Evolutionary conservation across 2,113 vertebrate species (phyloP), one percentile per base, ranked within the genome.

Genomic region (Pterocles orientalis): DNA sequence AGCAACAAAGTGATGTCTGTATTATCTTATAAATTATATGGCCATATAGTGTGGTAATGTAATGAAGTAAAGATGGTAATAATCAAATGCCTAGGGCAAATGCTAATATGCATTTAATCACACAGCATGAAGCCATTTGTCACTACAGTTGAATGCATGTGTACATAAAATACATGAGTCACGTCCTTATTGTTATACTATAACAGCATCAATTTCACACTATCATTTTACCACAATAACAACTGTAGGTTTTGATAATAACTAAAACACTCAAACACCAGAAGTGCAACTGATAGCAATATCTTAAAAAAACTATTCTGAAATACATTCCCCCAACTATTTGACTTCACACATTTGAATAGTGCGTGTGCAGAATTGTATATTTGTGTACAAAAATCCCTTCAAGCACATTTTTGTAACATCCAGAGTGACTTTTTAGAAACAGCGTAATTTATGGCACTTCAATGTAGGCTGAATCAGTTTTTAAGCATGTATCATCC

Each of bases 91-190:
- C 98, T 98, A 97, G 98, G 98, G 98, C 98, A 98, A 98, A 97
- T 94, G 96, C 98, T 98, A 98, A 98, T 98, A 98, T 98, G 98
- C 98, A 98, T 98, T 98, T 98, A 98, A 98, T 98, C 98, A 98
- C 98, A 98, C 97, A 97, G 98, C 98, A 98, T 97, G 97, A 98
- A 98, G 94, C 96, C 96, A 97, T 98, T 98, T 98, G 98, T 98
- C 98, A 98, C 97, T 98, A 97, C 98, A 98, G 98, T 97, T 98
- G 98, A 98, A 97, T 98, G 98, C 97, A 95, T 97, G 98, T 97
- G 98, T 98, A 98, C 98, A 98, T 98, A 98, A 98, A 98, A 98
- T 98, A 98, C 97, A 98, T 95, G 97, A 97, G 97, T 98, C 98
- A 98, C 97, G 85, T 98, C 98, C 97, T 98, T 98, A 98, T 97